Evolutionary conservation across 1,140 invertebrate genomes (phyloP).

Genomic region (Hycleus cichorii): DNA sequence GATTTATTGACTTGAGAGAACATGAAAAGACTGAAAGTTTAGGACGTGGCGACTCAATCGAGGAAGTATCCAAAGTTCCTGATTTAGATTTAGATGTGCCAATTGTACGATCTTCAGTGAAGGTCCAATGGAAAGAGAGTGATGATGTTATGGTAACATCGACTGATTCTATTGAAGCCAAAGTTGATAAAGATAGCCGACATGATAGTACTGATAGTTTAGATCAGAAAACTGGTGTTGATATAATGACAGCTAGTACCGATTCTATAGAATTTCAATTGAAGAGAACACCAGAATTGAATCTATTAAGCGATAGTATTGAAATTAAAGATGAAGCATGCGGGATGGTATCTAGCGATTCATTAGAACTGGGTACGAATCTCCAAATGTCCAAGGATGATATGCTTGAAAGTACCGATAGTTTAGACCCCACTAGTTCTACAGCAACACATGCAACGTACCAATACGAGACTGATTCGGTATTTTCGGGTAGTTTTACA

Average conservation of each 20-base stretch:
- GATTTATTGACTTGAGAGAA: slow-evolving; percentile 50
- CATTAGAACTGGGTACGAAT: slow-evolving; percentile 40
- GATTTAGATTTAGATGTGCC: slow-evolving; percentile 45
- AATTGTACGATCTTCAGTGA: slow-evolving; percentile 27
- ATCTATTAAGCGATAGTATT: slow-evolving; percentile 46
- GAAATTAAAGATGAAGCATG: slow-evolving; percentile 41
- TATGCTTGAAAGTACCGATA: slow-evolving; percentile 55
- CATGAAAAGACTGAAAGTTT: slow-evolving; percentile 44
- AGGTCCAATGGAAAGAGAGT: slow-evolving; percentile 36
- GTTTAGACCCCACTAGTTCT: slow-evolving; percentile 62
- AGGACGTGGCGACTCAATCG: slow-evolving; percentile 44
- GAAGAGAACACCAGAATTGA: slow-evolving; percentile 31
- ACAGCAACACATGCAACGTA: slow-evolving; percentile 75
- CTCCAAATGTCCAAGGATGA: slow-evolving; percentile 23
- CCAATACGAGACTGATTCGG: slow-evolving; percentile 72
- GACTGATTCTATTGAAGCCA: slow-evolving; percentile 55
- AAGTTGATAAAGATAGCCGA: slow-evolving; percentile 38
- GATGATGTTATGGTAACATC: slow-evolving; percentile 52
- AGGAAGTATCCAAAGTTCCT: slow-evolving; percentile 45
- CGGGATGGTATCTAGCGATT: slow-evolving; percentile 44
- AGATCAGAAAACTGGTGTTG: slow-evolving; percentile 45
- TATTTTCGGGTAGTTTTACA: slow-evolving; percentile 73
- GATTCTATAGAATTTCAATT: slow-evolving; percentile 54
- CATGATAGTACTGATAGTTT: slow-evolving; percentile 53
- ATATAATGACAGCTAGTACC: slow-evolving; percentile 54